Evolutionary conservation across 2,888 invertebrate genomes (phyloP).

Genomic region (Polydrusus pterygomalis): DNA sequence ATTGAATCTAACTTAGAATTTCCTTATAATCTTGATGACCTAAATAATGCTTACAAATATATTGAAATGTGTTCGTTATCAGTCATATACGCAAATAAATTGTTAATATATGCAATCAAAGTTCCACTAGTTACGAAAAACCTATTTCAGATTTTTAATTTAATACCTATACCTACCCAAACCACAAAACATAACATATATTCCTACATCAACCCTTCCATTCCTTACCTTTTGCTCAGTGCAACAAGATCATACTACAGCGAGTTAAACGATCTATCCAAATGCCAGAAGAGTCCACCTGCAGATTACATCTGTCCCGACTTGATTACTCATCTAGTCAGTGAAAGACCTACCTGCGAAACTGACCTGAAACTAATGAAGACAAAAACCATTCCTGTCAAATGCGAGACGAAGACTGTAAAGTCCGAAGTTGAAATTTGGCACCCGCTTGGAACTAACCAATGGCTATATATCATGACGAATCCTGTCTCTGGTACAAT

Average conservation of each 20-base stretch:
- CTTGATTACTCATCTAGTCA: too few relatives aligned
- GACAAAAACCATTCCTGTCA: neutral
- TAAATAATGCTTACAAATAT: constrained; percentile 48
- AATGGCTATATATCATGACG: neutral
- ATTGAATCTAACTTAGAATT: constrained; percentile 42
- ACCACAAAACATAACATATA: constrained; percentile 8
- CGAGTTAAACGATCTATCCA: constrained; percentile 8
- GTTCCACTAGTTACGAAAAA: constrained; percentile 39
- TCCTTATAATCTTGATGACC: constrained; percentile 45
- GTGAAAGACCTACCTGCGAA: neutral
- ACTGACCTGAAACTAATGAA: neutral
- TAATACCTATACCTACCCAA: constrained; percentile 21
- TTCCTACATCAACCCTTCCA: constrained; percentile 25
- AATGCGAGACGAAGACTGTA: neutral
- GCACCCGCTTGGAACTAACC: constrained; percentile 1
- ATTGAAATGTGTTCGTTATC: constrained; percentile 40
- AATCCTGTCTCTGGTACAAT: constrained; percentile 2
- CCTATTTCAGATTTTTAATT: constrained; percentile 27
- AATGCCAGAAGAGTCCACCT: neutral
- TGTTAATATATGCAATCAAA: constrained; percentile 47
- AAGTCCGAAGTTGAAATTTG: constrained; percentile 31
- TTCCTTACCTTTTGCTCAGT: constrained; percentile 24
- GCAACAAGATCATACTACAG: neutral
- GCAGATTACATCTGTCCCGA: neutral
- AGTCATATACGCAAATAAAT: constrained; percentile 47